Conservation (phyloP, 2,797 vertebrate species). For the Sebastes kiyomatsui region DNA sequence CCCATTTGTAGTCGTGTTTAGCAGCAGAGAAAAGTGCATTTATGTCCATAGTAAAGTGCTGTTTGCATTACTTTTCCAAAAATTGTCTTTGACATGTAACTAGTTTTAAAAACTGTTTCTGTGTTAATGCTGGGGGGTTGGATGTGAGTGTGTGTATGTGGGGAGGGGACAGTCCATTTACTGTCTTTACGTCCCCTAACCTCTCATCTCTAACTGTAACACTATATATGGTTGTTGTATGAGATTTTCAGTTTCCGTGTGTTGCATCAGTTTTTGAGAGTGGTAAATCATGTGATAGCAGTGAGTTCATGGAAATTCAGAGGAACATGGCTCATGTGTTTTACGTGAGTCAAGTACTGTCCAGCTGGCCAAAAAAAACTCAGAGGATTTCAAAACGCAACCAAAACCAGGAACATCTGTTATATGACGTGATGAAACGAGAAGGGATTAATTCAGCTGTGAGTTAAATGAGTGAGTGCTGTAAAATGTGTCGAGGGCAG, state of each 20-base stretch:
- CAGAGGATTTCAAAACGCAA: background rate
- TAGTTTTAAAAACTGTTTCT: no score
- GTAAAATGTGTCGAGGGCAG: background rate
- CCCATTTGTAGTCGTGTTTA: no score
- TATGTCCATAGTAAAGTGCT: no score
- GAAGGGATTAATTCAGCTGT: constrained; percentile 29
- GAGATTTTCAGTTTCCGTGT: background rate
- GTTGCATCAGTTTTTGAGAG: background rate
- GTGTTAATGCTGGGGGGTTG: no score
- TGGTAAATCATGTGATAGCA: background rate
- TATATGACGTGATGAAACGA: constrained; percentile 7
- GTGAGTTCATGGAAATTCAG: background rate
- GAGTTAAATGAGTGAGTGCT: background rate
- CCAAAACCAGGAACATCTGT: constrained; percentile 20
- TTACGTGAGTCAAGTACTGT: background rate
- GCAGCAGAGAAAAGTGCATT: no score
- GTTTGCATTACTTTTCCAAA: no score
- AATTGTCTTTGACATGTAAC: no score
- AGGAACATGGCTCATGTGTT: background rate
- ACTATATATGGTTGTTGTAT: background rate
- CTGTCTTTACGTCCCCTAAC: no score
- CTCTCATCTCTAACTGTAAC: no score
- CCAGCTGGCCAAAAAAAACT: background rate
- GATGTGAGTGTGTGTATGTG: no score
- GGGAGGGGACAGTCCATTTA: no score